phyloP scores from a whole-genome alignment of 2,888 invertebrate genomes.

The Drosophila bunnanda region DNA sequence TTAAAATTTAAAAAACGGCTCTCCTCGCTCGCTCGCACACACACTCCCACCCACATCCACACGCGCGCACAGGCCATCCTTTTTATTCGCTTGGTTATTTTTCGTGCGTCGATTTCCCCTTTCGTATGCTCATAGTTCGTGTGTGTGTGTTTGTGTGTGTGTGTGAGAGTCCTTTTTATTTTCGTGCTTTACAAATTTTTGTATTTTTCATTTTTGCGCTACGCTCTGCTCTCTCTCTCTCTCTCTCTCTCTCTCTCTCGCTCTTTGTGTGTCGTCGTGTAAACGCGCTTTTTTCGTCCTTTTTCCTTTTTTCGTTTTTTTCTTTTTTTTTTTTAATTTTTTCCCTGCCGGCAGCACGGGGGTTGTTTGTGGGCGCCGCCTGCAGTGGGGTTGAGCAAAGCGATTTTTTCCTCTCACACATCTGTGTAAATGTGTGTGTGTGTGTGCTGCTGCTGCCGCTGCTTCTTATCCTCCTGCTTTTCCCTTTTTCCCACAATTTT shows the following conservation, averaged over 20 bases:
- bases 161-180: conserved; percentile 42
- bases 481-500: conserved; percentile 32
- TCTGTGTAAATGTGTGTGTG: conserved; percentile 34
- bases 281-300: conserved; percentile 28
- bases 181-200: conserved; percentile 44
- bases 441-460: conserved; percentile 22
- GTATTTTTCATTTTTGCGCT: conserved; percentile 45
- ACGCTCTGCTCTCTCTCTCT: conserved; percentile 25
- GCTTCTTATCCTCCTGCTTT: conserved; percentile 20
- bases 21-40: conserved; percentile 19
- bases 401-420: conserved; percentile 55
- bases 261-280: conserved; percentile 34
- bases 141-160: conserved; percentile 62
- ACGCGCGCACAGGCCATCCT: conserved; percentile 59
- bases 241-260: background rate
- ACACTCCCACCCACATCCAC: conserved; percentile 26
- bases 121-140: conserved; percentile 49
- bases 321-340: conserved; percentile 60
- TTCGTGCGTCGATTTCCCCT: conserved; percentile 76
- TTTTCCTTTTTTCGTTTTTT: conserved; percentile 46
- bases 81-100: conserved; percentile 70
- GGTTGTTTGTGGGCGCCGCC: conserved; percentile 66
- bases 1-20: conserved; percentile 53
- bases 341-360: conserved; percentile 60
- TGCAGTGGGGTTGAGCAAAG: conserved; percentile 70